Evolutionary conservation across 2,888 invertebrate species (phyloP), one percentile per base, ranked within the genome.

Genomic region (Xestia c-nigrum): DNA sequence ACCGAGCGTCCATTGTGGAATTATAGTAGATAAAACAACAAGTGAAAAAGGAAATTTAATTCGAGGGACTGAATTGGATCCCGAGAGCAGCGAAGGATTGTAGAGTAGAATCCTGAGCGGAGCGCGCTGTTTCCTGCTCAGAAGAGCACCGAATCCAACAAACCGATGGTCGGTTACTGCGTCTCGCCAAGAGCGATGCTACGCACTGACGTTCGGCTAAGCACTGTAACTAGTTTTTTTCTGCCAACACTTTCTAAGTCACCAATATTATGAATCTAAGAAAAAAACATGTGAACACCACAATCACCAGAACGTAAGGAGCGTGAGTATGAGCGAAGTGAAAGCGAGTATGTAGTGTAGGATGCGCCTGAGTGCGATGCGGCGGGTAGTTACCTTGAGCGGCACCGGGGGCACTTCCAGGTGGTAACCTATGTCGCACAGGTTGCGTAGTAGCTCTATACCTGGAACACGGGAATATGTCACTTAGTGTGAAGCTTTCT

Each of bases 401-500:
- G 97, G 97, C 85, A 97, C 97, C 65, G 97, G 97, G 43, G 98
- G 97, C 75, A 98, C 97, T 91, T 98, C 97, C 88, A 98, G 96
- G 94, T 98, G 98, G 92, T 97, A 96, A 92, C 98, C 98, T 89
- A 97, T 97, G 87, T 97, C 97, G 92, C 98, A 98, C 86, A 97
- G 96, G 85, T 96, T 96, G 86, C 97, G 97, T 63, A 98, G 95
- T 43, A 97, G 91, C 75, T 97, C 95, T 86, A 98, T 95, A 52
- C 98, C 97, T 97, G 93, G 47, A 95, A 94, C 43, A 55, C 19
- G 43, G 21, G n/a, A 55, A 16, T 5, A 0, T 5, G 3, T 0
- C 5, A 6, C 24, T 38, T 55, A 38, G 38, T 10, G 7, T 16
- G 2, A 55, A 6, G 14, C 10, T 55, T 16, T n/a, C 2, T 9